A percentile compares a stretch with the other conserved stretches of the same genome.
Conservation (phyloP, 2,888 invertebrate genomes). For the Erynnis tages region DNA sequence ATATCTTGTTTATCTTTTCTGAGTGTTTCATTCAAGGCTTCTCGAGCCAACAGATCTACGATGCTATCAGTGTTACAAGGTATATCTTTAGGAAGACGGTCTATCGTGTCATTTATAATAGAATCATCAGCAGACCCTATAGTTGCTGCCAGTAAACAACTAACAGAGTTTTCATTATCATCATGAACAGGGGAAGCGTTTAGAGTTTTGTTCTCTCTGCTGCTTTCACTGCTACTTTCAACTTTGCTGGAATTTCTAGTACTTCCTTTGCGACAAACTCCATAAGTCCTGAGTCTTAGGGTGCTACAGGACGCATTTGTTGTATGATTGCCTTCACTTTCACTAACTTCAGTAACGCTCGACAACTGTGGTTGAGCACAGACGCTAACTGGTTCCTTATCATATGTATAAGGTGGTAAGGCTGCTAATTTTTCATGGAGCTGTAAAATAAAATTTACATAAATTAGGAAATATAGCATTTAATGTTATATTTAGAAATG, state of each 20-base stretch:
- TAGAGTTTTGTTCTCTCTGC: slow-evolving; percentile 18
- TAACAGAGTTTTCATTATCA: slow-evolving; percentile 42
- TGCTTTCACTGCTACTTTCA: neutral
- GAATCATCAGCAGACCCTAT: slow-evolving; percentile 51
- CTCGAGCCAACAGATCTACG: slow-evolving; percentile 52
- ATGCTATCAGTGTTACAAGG: slow-evolving; percentile 47
- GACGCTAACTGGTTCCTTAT: slow-evolving; percentile 48
- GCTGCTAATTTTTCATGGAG: slow-evolving; percentile 56
- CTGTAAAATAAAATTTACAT: slow-evolving; percentile 43
- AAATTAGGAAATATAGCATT: neutral
- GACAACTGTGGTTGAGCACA: slow-evolving; percentile 53
- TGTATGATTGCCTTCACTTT: slow-evolving; percentile 46
- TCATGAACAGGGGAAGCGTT: slow-evolving; percentile 42
- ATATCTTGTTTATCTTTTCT: slow-evolving; percentile 15
- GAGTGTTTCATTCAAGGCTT: slow-evolving; percentile 45
- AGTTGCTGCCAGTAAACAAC: slow-evolving; percentile 51
- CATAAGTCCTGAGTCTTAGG: slow-evolving; percentile 40
- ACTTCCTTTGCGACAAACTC: slow-evolving; percentile 39
- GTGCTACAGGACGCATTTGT: slow-evolving; percentile 35
- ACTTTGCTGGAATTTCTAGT: slow-evolving; percentile 11
- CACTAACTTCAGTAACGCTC: slow-evolving; percentile 54
- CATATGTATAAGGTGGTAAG: slow-evolving; percentile 46
- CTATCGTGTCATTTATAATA: slow-evolving; percentile 53
- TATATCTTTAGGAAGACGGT: slow-evolving; percentile 47
- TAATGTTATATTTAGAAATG: neutral